Base-by-base conservation (phyloP, 2,888 invertebrate species). In the Pemphredon lugubris region DNA sequence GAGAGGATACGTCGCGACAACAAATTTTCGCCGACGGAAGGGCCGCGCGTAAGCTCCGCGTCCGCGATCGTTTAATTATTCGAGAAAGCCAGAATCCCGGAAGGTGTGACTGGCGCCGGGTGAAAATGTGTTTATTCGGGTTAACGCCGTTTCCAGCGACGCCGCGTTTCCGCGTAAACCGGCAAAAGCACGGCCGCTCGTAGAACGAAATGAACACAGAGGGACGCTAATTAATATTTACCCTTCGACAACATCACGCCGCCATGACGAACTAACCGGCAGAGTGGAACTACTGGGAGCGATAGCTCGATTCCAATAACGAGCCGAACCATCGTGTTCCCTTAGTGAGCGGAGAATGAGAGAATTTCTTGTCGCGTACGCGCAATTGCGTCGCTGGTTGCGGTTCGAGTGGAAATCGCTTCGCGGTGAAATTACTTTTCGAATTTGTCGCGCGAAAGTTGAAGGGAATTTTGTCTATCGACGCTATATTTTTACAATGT, bases 221-320 rank as follows among this genome's bases (percentile, higher is more conserved):
- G 81, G 69, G 82, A 76, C 78, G 85, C 85, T 89, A 89, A 89
- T 89, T 89, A 89, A 89, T 89, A 89, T 89, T 89, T 89, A 88
- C 87, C 83, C 84, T 84, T 83, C 71, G 86, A 86, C 83, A 88
- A 87, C 86, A 87, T 85, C 81, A 79, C 86, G 78, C 83, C 83
- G 81, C 81, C 83, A 80, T 81, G 59, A 69, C 76, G 74, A 76
- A 73, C 79, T 71, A 73, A 48, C 26, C 70, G n/a, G 11, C 37
- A 13, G 39, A 21, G 20, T 23, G 30, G n/a, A 48, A 32, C 50
- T 23, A 32, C 32, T 40, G 9, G 21, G 18, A 34, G 34, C n/a
- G n/a, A n/a, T n/a, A 7, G 34, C 34, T 11, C 6, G 11, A 40
- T 16, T 40, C 16, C 40, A 9, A 40, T 16, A 40, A 40, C 18